Base-by-base conservation (phyloP, 2,113 vertebrate species). In the Otocyon megalotis region DNA sequence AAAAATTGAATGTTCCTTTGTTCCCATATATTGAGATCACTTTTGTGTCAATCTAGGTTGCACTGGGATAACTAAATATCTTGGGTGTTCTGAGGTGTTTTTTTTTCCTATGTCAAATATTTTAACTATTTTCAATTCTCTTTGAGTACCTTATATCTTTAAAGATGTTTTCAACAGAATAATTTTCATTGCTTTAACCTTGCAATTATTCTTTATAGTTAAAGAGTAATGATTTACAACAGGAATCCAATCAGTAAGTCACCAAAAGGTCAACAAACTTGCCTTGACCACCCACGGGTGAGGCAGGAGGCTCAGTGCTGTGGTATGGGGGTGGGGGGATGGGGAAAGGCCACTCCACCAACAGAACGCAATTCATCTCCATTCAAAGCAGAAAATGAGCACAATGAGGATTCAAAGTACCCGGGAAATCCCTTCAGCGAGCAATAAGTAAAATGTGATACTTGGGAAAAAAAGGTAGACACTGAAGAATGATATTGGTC, bases 201-300 rank as follows among this genome's bases (percentile, higher is more conserved):
- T 98, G 94, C 94, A 97, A 90, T 98, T 98, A 97, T 98, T 97
- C 96, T 98, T 98, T 99, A 99, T 98, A 98, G 98, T 99, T 98
- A 98, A 97, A 98, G 98, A 97, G 98, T 98, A 97, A 98, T 98
- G 96, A 84, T 86, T 76, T 97, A 97, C 97, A 94, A 72, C 67
- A 98, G 96, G 96, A 96, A 97, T 92, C 98, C 98, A 98, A 98
- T 98, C 98, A 98, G 96, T 98, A 98, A 96, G 97, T 98, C 93
- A 92, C 56, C 93, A 95, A 84, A 96, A 97, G 87, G 87, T 96
- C 63, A 37, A 71, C 56, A 97, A 74, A 87, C 65, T 58, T 35
- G 65, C 65, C 90, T 94, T 84, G 94, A 65, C 79, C 96, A 35
- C 43, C 48, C 76, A 43, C 0, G 43, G 95, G 76, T 96, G 90